phyloP scores from a whole-genome alignment of 2,888 invertebrate species.

The Xestia c-nigrum region DNA sequence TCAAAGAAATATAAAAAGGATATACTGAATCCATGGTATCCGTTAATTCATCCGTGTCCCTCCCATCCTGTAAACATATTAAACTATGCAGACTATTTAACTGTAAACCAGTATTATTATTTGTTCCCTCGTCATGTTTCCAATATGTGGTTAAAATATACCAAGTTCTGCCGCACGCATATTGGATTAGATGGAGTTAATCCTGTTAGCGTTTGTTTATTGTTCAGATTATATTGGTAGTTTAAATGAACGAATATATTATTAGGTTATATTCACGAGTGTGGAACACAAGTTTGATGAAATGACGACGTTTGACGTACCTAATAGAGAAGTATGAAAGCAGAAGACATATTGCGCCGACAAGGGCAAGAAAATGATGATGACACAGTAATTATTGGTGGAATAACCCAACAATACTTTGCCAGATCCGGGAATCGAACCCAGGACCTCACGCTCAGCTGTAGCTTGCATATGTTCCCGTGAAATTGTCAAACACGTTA shows the following conservation, averaged over 20 bases:
- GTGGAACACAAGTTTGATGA: too few relatives aligned
- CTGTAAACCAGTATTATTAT: conserved; percentile 2
- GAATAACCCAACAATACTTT: neutral
- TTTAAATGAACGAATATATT: conserved; percentile 31
- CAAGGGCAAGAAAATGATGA: too few relatives aligned
- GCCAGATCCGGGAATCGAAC: neutral
- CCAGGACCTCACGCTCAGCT: too few relatives aligned
- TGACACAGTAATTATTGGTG: neutral
- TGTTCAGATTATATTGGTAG: conserved; percentile 41
- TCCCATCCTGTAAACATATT: neutral
- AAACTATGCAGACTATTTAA: conserved; percentile 2
- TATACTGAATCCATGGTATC: too few relatives aligned
- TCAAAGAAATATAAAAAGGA: too few relatives aligned
- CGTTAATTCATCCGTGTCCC: too few relatives aligned
- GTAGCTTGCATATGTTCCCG: too few relatives aligned
- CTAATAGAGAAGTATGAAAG: too few relatives aligned
- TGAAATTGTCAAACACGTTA: too few relatives aligned
- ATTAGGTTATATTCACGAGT: neutral
- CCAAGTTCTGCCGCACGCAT: conserved; percentile 23
- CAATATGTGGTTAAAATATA: conserved; percentile 50
- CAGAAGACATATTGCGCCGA: too few relatives aligned
- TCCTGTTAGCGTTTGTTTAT: conserved; percentile 49
- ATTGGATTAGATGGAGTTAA: conserved; percentile 47
- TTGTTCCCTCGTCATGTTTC: conserved; percentile 32
- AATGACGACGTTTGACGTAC: too few relatives aligned